Conservation (phyloP, 2,888 invertebrate genomes). For the Andrena bicolor region DNA sequence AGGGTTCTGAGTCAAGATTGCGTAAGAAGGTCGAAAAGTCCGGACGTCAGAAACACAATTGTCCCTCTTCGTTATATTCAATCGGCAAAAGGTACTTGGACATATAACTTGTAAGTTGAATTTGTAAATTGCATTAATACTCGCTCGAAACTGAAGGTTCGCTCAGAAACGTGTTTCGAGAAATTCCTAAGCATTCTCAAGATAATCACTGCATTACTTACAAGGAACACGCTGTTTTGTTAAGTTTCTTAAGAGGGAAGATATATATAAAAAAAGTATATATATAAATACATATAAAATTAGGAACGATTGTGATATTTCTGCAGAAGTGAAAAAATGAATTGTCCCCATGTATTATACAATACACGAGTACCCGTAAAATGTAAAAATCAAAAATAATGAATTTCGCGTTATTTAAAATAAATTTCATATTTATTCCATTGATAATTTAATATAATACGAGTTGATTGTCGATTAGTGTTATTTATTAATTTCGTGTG, state of each 20-base stretch:
- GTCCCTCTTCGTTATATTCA: slow-evolving; percentile 79
- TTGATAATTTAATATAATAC: slow-evolving; percentile 30
- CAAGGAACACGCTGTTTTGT: slow-evolving; percentile 29
- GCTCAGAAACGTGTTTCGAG: slow-evolving; percentile 30
- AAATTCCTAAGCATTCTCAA: slow-evolving; percentile 47
- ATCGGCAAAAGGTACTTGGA: slow-evolving; percentile 81
- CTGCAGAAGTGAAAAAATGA: slow-evolving; percentile 49
- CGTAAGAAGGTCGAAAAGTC: slow-evolving; percentile 70
- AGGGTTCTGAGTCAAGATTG: slow-evolving; percentile 76
- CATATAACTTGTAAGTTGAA: slow-evolving; percentile 77
- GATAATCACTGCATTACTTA: slow-evolving; percentile 45
- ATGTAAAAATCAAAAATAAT: slow-evolving; percentile 52
- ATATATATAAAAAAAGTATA: slow-evolving; percentile 24
- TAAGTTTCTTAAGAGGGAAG: slow-evolving; percentile 31
- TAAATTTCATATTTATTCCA: slow-evolving; percentile 40
- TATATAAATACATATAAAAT: slow-evolving; percentile 50
- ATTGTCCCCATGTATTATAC: slow-evolving; percentile 39
- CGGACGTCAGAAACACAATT: slow-evolving; percentile 69
- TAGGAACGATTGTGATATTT: slow-evolving; percentile 67
- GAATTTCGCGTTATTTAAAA: slow-evolving; percentile 36
- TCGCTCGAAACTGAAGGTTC: slow-evolving; percentile 38
- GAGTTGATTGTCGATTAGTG: slow-evolving; percentile 1
- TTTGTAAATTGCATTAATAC: slow-evolving; percentile 33
- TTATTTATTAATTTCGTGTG: slow-evolving; percentile 27
- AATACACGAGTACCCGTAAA: slow-evolving; percentile 24